Conservation (phyloP, 2,888 invertebrate species). For the Macropis europaea region DNA sequence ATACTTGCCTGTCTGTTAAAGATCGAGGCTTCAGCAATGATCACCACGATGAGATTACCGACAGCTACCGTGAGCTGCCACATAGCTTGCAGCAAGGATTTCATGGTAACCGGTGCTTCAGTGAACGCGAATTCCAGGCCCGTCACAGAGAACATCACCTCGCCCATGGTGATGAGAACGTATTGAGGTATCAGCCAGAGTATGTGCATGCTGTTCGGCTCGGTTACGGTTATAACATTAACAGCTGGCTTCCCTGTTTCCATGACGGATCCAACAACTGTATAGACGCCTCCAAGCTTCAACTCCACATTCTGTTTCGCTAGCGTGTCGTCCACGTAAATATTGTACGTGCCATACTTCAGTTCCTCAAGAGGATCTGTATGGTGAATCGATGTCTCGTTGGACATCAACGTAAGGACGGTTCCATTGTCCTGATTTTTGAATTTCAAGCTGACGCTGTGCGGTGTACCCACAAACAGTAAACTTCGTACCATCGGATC, state of each 20-base stretch:
- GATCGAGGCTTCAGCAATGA: constrained; percentile 89
- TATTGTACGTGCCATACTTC: constrained; percentile 77
- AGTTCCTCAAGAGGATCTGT: constrained; percentile 73
- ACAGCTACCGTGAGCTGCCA: constrained; percentile 96
- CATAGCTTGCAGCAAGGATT: constrained; percentile 94
- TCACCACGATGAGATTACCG: constrained; percentile 95
- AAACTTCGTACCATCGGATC: constrained; percentile 76
- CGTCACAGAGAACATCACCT: constrained; percentile 97
- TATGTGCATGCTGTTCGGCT: constrained; percentile 89
- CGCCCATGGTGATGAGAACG: constrained; percentile 93
- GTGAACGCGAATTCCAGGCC: constrained; percentile 98
- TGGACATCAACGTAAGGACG: no score
- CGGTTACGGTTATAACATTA: constrained; percentile 81
- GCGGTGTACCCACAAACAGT: constrained; percentile 60
- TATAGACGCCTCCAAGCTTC: constrained; percentile 85
- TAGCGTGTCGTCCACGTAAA: constrained; percentile 75
- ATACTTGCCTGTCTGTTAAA: constrained; percentile 87
- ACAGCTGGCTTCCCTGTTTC: constrained; percentile 14
- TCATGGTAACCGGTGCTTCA: constrained; percentile 96
- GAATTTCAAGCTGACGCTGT: neutral
- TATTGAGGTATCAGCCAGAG: constrained; percentile 96
- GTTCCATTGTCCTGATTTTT: no score
- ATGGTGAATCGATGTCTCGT: no score
- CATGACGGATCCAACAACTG: constrained; percentile 81
- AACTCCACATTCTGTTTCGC: constrained; percentile 78